Evolutionary conservation across 2,113 vertebrate species (phyloP), one percentile per base, ranked within the genome.

Genomic region (Syngnathus floridae): DNA sequence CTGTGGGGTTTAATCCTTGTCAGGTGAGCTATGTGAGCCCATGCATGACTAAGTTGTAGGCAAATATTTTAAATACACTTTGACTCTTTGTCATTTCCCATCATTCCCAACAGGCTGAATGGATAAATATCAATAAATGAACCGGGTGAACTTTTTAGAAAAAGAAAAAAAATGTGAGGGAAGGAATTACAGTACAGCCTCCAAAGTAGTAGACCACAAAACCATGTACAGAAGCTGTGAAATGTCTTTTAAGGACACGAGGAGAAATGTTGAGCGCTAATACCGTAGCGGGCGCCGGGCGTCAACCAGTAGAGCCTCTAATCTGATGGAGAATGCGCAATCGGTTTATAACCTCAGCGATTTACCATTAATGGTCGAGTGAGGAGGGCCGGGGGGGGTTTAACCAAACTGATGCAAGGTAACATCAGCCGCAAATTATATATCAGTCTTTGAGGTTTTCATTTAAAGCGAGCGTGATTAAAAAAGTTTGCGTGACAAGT

Each of bases 271-370:
- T 70, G 54, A 67, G 66, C 37, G 31, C 69, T 83, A 79, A 86
- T 82, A 67, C 71, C 13, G 46, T 65, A 66, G 74, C 63, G 22
- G 67, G 60, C 73, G 57, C 36, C 49, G 66, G 64, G 26, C 26
- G 26, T 79, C 71, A 71, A 75, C 79, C 71, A 71, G 76, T 70
- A 74, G 79, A 79, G 77, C 84, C 81, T 46, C 80, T 91, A 90
- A 92, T 91, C 91, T 90, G 85, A 85, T 80, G 82, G 77, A 89
- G 90, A 90, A 92, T 91, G 91, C 84, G 69, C 88, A 91, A 91
- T 90, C 88, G 76, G 87, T 82, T 91, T 89, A 88, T 90, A 90
- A 87, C 86, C 78, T 88, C 70, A 84, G 77, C 49, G 67, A 88
- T 88, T 88, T 88, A 74, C 79, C 74, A 77, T 82, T 88, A 89